Percentiles rank a stretch among this genome's conserved stretches.
Conservation (phyloP, 2,797 vertebrate genomes). For the Avahi laniger region DNA sequence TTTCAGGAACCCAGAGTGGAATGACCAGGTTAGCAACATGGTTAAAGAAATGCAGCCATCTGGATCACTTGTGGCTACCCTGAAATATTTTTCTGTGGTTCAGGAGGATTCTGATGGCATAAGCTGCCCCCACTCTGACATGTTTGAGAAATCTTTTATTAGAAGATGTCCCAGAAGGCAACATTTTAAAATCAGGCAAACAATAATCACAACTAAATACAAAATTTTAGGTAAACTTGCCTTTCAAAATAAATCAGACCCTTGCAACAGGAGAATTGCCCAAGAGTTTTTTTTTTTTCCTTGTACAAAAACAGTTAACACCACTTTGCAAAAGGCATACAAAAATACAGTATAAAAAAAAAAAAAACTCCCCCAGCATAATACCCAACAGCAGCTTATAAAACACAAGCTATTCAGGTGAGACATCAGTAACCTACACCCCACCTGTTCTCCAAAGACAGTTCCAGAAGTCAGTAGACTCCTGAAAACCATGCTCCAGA, state of each 20-base stretch:
- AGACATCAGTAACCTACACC: constrained; percentile 56
- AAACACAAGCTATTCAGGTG: constrained; percentile 74
- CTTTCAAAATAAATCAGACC: constrained; percentile 77
- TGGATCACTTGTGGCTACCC: constrained; percentile 4
- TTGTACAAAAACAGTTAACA: constrained; percentile 81
- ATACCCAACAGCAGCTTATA: constrained; percentile 84
- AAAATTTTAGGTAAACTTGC: constrained; percentile 69
- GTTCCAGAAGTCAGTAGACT: constrained; percentile 42
- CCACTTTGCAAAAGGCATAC: constrained; percentile 86
- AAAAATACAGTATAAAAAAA: constrained; percentile 88
- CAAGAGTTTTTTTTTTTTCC: constrained; percentile 59
- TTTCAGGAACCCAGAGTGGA: constrained; percentile 75
- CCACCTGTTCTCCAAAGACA: constrained; percentile 38
- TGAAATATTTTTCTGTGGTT: constrained; percentile 24
- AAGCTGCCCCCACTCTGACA: constrained; percentile 38
- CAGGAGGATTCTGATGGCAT: constrained; percentile 3
- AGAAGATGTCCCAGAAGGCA: constrained; percentile 72
- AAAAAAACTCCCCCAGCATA: constrained; percentile 80
- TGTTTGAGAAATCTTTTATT: constrained; percentile 78
- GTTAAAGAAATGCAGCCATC: constrained; percentile 47
- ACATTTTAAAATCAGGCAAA: constrained; percentile 73
- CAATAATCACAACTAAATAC: constrained; percentile 71
- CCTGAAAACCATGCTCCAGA: constrained; percentile 55
- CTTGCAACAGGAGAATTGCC: constrained; percentile 66
- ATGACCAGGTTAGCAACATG: constrained; percentile 69